phyloP scores from a whole-genome alignment of 2,888 invertebrate genomes.

The Eumerus sabulonum region DNA sequence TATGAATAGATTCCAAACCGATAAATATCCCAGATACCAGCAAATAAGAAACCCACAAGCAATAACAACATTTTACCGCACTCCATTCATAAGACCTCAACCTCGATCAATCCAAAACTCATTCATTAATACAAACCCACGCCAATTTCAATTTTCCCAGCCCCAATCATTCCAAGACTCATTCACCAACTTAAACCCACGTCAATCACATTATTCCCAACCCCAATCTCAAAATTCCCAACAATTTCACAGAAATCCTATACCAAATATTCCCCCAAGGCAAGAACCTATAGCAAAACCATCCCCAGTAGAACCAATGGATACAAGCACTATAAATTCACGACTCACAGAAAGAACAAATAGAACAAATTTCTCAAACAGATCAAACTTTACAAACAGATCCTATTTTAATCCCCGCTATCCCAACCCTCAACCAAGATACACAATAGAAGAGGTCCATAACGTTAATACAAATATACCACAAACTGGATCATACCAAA shows the following conservation, averaged over 20 bases:
- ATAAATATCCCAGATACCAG: background rate
- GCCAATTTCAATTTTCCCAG: background rate
- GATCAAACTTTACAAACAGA: too few species aligned
- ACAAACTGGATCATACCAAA: background rate
- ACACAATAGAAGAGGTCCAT: background rate
- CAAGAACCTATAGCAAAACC: background rate
- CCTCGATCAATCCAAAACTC: too few species aligned
- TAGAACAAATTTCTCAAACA: too few species aligned
- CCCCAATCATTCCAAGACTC: background rate
- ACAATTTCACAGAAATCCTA: background rate
- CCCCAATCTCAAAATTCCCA: background rate
- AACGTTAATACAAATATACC: background rate
- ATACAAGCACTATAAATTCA: background rate
- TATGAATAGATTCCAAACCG: background rate
- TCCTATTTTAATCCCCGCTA: background rate
- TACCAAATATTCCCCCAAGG: background rate
- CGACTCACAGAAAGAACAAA: background rate
- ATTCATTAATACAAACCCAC: background rate
- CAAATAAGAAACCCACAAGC: background rate
- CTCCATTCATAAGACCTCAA: background rate
- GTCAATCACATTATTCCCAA: background rate
- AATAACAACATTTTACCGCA: background rate
- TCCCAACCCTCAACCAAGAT: background rate
- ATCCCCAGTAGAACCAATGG: conserved; percentile 6
- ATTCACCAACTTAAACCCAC: background rate